Evolutionary conservation across 2,113 vertebrate species (phyloP).

Genomic region (Pelusios castaneus): DNA sequence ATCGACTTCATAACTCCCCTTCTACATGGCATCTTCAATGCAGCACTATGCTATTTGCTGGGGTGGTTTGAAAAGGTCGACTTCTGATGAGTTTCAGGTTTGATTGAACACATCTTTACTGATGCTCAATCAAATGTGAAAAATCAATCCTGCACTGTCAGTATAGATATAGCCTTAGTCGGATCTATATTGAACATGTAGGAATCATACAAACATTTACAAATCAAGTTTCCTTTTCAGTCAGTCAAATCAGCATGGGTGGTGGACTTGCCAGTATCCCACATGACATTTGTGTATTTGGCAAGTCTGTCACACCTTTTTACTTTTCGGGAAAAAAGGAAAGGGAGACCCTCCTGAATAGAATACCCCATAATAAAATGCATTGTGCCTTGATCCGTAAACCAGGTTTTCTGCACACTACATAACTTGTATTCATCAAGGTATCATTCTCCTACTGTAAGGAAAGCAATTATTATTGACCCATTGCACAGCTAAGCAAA

Average conservation of each 20-base stretch:
- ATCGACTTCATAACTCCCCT: too few species aligned
- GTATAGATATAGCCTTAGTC: not conserved
- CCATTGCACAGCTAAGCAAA: not conserved
- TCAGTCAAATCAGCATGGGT: not conserved
- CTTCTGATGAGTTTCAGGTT: too few species aligned
- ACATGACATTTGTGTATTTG: not conserved
- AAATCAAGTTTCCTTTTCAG: constrained; percentile 11
- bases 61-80: too few species aligned
- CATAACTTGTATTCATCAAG: not conserved
- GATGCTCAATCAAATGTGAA: too few species aligned
- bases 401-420: not conserved
- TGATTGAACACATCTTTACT: too few species aligned
- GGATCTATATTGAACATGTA: not conserved
- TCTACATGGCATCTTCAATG: too few species aligned
- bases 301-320: constrained; percentile 1
- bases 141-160: too few species aligned
- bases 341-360: not conserved
- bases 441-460: accelerated
- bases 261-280: not conserved
- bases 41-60: too few species aligned
- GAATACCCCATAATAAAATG: accelerated
- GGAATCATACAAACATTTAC: not conserved
- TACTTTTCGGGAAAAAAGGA: not conserved
- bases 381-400: not conserved
- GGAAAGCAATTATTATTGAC: not conserved